Evolutionary conservation across 53 echinoderm and acorn worm species (phyloP), one percentile per base, ranked within the genome.

Genomic region (Glandiceps talaboti): DNA sequence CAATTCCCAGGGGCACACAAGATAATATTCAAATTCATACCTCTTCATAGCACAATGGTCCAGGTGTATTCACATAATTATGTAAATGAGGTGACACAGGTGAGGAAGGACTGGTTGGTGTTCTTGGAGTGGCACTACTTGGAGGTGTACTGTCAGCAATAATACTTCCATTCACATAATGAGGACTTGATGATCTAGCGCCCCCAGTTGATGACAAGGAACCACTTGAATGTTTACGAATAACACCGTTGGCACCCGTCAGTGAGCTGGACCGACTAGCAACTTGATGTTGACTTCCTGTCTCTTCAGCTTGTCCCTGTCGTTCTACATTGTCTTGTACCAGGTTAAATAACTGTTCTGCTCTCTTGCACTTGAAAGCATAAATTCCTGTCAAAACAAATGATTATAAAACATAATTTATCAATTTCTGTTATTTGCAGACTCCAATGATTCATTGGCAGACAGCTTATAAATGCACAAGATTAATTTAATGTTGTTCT

Each of bases 301-400:
- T 78, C 27, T 29, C 14, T 1, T 78, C 26, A 27, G 79, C 25
- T 89, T 87, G 45, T 79, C 86, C 0, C 84, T 84, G 1, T 86
- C 83, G 26, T 85, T 33, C 76, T 30, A 93, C 91, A 74, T 97
- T 93, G 32, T 86, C 84, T 77, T 97, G 89, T 25, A 97, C 91
- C 31, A 89, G 74, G 27, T 86, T 85, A 77, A 97, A 97, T 28
- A 97, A 85, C 78, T 87, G 89, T 32, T 87, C 87, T 14, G 91
- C 93, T 28, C 90, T 77, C 73, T 93, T 97, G 82, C 97, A 93
- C 82, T 97, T 97, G 83, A 96, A 96, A 14, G 96, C 96, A 64
- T 96, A 96, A 74, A 96, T 92, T 29, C 96, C 96, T 96, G 77
- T 1, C 1, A 0, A 33, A 20, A 45, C n/a, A n/a, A n/a, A n/a